Evolutionary conservation across 2,888 invertebrate genomes (phyloP), one percentile per base, ranked within the genome.

Genomic region (Clistopyga incitator): DNA sequence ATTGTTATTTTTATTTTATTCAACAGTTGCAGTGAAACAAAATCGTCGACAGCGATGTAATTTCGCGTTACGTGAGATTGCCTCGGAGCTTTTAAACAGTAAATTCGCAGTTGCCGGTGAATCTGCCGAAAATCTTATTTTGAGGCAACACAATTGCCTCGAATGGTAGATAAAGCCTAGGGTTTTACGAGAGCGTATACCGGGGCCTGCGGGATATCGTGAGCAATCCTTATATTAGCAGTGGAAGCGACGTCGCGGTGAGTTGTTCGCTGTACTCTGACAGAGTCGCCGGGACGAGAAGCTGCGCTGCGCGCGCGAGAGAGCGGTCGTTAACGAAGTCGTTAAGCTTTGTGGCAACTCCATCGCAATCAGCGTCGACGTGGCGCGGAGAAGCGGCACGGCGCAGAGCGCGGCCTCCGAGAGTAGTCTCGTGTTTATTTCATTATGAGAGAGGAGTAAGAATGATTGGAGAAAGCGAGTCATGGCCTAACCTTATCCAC

Each of bases 301-400:
- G 34, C 50, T 78, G 75, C 75, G 77, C 47, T 64, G 52, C 61
- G 82, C 71, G 77, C 54, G 52, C 61, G 82, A 67, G 77, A 77
- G 81, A 82, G 78, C 85, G 82, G 84, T 84, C 82, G 86, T 87
- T 87, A 87, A 86, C 85, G 84, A 86, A 85, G 82, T 86, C 86
- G 84, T 87, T 85, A 85, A 84, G 87, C 84, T 87, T 86, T 85
- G 84, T 85, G 85, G 85, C 83, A 84, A 86, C 80, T 84, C 81
- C 78, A 84, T 82, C 79, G 86, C 86, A 87, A 87, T 87, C 87
- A 87, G 84, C 84, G 86, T 77, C 85, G 79, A 81, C 84, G 78
- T 77, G 82, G 78, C 83, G 42, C 82, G 77, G 42, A 59, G 23
- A 1, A 23, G 45, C 50, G n/a, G 77, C 72, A 74, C 65, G 70